Percentiles rank a stretch among this genome's conserved stretches.
Evolutionary conservation across 2,888 invertebrate species (phyloP).

Genomic region (Caenorhabditis uteleia): DNA sequence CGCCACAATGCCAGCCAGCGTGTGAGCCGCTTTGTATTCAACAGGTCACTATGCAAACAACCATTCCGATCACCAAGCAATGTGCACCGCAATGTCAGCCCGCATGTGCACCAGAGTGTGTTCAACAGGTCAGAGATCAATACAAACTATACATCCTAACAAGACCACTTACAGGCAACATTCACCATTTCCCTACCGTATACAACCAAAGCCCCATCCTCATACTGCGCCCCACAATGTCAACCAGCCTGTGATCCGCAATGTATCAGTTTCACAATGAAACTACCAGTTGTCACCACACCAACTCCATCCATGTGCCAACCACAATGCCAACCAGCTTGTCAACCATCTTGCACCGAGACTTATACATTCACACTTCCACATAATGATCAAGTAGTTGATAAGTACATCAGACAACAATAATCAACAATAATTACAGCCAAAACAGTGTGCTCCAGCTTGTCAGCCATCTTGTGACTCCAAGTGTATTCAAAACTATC

Average conservation of each 20-base stretch:
- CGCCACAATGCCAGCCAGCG: constrained; percentile 36
- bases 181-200: constrained; percentile 21
- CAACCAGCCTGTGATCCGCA: constrained; percentile 36
- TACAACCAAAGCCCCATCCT: constrained; percentile 14
- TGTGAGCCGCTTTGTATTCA: constrained; percentile 38
- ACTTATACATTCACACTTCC: constrained; percentile 28
- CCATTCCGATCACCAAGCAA: constrained; percentile 23
- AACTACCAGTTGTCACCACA: constrained; percentile 19
- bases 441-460: constrained; percentile 34
- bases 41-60: constrained; percentile 30
- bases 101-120: constrained; percentile 24
- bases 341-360: constrained; percentile 33
- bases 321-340: constrained; percentile 43
- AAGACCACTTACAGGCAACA: constrained; percentile 14
- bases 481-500: constrained; percentile 49
- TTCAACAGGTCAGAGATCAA: constrained; percentile 32
- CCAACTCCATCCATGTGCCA: constrained; percentile 12
- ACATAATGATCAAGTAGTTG: constrained; percentile 24
- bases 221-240: constrained; percentile 26
- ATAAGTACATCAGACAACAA: too few species aligned
- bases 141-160: too few species aligned
- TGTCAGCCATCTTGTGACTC: constrained; percentile 45
- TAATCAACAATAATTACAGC: too few species aligned
- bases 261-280: constrained; percentile 35
- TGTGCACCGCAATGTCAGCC: constrained; percentile 40